These are phyloP conservation scores for Melolontha melolontha DNA, from an alignment of 2,888 invertebrate genomes.

Conservation along the genomic window DNA sequence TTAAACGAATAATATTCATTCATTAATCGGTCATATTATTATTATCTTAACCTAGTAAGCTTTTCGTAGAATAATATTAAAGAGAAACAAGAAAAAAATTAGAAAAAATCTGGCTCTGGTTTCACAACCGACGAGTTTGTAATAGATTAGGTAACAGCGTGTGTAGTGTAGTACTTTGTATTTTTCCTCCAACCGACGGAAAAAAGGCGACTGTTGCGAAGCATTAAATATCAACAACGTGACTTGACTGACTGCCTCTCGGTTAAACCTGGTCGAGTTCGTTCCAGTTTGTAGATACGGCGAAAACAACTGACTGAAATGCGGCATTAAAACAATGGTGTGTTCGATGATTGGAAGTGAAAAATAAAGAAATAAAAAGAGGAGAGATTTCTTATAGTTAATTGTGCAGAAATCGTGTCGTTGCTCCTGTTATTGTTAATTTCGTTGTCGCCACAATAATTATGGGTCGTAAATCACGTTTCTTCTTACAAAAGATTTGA, in stretches of 20 bases:
- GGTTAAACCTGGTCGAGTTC: not conserved
- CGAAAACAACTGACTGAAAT: not conserved
- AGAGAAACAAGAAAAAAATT: too few species aligned
- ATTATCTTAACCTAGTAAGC: too few species aligned
- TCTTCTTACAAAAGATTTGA: too few species aligned
- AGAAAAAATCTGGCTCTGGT: not conserved
- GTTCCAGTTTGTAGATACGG: slow-evolving; percentile 30
- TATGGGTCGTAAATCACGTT: too few species aligned
- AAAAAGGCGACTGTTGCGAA: slow-evolving; percentile 10
- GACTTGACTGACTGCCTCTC: slow-evolving; percentile 26
- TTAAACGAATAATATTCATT: not conserved
- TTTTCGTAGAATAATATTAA: too few species aligned
- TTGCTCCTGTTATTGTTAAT: too few species aligned
- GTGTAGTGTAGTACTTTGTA: slow-evolving; percentile 3
- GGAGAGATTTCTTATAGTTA: too few species aligned
- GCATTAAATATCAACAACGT: slow-evolving; percentile 38
- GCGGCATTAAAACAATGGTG: slow-evolving; percentile 20
- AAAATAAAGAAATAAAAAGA: too few species aligned
- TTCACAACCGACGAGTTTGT: slow-evolving; percentile 3
- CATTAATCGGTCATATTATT: not conserved
- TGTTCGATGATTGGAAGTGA: not conserved
- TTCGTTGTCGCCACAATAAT: too few species aligned
- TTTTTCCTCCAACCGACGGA: slow-evolving; percentile 9
- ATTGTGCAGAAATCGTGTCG: too few species aligned
- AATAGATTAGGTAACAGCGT: slow-evolving; percentile 7